Evolutionary conservation across 2,797 vertebrate species (phyloP).

Genomic region (Buceros bicornis): DNA sequence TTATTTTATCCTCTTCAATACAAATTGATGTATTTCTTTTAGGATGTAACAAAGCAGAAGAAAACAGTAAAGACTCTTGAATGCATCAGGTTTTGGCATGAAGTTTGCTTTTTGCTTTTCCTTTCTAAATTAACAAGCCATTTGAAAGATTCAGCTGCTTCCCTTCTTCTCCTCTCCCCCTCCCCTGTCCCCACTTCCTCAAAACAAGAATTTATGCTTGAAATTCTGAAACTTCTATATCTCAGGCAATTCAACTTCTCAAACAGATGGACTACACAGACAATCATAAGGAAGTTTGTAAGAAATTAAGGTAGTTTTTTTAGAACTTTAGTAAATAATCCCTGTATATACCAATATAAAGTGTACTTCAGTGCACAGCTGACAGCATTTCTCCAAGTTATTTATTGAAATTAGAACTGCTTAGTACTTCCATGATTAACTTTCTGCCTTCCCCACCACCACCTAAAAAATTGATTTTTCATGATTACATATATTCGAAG

Average conservation of each 20-base stretch:
- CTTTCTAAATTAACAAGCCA: not conserved
- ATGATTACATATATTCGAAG: not conserved
- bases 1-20: not conserved
- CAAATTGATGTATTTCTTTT: not conserved
- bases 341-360: not conserved
- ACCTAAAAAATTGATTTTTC: not conserved
- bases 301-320: not conserved
- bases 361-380: constrained; percentile 32
- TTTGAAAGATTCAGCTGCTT: not conserved
- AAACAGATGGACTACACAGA: not conserved
- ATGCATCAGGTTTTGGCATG: not conserved
- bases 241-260: not conserved
- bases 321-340: not conserved
- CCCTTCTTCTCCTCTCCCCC: not conserved
- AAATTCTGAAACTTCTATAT: not conserved
- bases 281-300: not conserved
- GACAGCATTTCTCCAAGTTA: constrained; percentile 17
- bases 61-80: not conserved
- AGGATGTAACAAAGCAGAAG: not conserved
- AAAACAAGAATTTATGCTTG: not conserved
- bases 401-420: constrained; percentile 28
- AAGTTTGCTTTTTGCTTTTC: not conserved
- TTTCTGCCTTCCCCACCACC: not conserved
- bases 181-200: not conserved
- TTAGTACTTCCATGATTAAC: not conserved